Percentiles rank a stretch among this genome's conserved stretches.
Conservation (phyloP, 2,797 vertebrate species). For the Toxotes lorentzi region DNA sequence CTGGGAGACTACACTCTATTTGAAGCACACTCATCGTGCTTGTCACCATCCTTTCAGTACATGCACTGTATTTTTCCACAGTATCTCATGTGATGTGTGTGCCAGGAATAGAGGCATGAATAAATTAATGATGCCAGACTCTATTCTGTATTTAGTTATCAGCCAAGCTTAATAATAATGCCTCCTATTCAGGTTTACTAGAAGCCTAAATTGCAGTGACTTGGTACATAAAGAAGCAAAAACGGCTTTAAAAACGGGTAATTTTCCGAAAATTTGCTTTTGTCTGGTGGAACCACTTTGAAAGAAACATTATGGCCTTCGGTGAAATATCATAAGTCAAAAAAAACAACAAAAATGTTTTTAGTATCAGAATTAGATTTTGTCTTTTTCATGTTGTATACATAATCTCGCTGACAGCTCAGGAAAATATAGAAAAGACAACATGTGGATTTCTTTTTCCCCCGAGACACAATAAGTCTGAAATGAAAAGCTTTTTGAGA, state of each 20-base stretch:
- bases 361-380: background rate
- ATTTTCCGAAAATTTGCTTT: constrained; percentile 27
- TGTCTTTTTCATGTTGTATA: background rate
- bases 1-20: constrained; percentile 63
- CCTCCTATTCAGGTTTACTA: constrained; percentile 32
- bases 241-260: constrained; percentile 24
- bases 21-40: constrained; percentile 64
- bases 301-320: constrained; percentile 5
- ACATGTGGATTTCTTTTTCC: constrained; percentile 8
- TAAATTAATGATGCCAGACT: constrained; percentile 54
- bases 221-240: constrained; percentile 24
- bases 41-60: constrained; percentile 56
- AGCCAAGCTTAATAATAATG: constrained; percentile 30
- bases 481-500: constrained; percentile 53
- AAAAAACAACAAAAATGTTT: background rate
- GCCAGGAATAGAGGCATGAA: constrained; percentile 52
- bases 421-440: background rate
- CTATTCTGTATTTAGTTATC: constrained; percentile 51
- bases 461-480: background rate
- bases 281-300: background rate
- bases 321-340: background rate
- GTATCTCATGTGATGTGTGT: constrained; percentile 55
- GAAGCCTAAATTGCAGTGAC: constrained; percentile 14
- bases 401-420: constrained; percentile 3
- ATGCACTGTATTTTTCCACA: constrained; percentile 53